Conservation (phyloP, 1,140 invertebrate species). For the Penaeus japonicus region DNA sequence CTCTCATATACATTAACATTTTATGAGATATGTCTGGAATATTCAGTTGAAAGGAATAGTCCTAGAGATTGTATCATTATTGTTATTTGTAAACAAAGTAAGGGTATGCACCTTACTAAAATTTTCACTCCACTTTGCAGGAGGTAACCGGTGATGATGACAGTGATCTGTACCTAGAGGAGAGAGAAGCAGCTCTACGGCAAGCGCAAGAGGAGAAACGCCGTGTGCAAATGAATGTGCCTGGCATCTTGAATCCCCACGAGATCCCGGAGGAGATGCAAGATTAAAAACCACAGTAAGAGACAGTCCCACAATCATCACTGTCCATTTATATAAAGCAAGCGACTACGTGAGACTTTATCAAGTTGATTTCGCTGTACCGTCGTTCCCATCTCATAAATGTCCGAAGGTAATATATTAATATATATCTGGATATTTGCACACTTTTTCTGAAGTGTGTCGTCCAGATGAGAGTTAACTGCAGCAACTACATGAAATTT, state of each 20-base stretch:
- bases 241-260: slow-evolving; percentile 96
- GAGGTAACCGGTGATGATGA: slow-evolving; percentile 92
- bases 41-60: no score
- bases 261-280: slow-evolving; percentile 98
- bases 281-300: slow-evolving; percentile 67
- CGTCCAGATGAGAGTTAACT: background rate
- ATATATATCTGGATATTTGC: no score
- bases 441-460: background rate
- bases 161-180: slow-evolving; percentile 95
- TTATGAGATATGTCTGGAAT: no score
- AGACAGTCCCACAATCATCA: background rate
- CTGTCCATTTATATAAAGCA: background rate
- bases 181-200: slow-evolving; percentile 86
- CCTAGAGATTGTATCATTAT: no score
- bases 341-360: background rate
- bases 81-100: no score
- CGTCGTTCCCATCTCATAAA: background rate
- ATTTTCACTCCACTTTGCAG: slow-evolving; percentile 14
- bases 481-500: no score
- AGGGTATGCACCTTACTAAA: no score
- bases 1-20: no score
- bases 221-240: slow-evolving; percentile 89
- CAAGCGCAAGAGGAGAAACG: slow-evolving; percentile 93
- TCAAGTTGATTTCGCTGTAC: background rate
- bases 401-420: no score